Evolutionary conservation across 2,888 invertebrate species (phyloP), one percentile per base, ranked within the genome.

Genomic region (Volucella zonaria): DNA sequence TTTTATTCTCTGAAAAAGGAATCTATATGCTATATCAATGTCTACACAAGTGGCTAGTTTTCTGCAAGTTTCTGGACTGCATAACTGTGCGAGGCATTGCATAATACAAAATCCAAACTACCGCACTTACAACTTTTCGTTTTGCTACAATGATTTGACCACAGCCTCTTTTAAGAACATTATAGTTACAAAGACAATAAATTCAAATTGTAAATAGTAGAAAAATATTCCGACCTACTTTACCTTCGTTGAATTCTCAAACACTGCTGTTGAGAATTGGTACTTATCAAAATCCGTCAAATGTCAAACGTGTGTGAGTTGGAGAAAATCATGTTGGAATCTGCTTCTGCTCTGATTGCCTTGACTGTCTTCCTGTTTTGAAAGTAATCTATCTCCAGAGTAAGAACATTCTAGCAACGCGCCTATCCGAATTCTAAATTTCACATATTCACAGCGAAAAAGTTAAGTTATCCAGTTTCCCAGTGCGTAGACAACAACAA

Each of bases 281-380:
- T 51, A 43, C 14, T 45, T 80, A 40, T 43, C 73, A 31, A 56
- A 52, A 56, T 12, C 14, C 31, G 10, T 49, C 68, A 85, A 85
- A 52, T 77, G 81, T 86, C 77, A 86, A 66, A 78, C 59, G 18
- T 78, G 82, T 78, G 76, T 86, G 82, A 85, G 85, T 85, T 85
- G 85, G 80, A 80, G 62, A 85, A 73, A 73, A 77, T 81, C 73
- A 77, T 85, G 85, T 85, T 85, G 85, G 85, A 80, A 76, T 83
- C 52, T 77, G 43, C 74, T 58, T n/a, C 2, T 1, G 38, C 15
- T 58, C 31, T 31, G 4, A 31, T 31, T 31, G 31, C 31, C 4
- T 31, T 31, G 31, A 47, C 47, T 47, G 74, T 75, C 79, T 79
- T 79, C 83, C 75, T 83, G 83, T 80, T 83, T 73, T 62, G 59